A percentile compares a stretch with the other conserved stretches of the same genome.
Conservation (phyloP, 1,140 invertebrate genomes). For the Scaptodrosophila lebanonensis region DNA sequence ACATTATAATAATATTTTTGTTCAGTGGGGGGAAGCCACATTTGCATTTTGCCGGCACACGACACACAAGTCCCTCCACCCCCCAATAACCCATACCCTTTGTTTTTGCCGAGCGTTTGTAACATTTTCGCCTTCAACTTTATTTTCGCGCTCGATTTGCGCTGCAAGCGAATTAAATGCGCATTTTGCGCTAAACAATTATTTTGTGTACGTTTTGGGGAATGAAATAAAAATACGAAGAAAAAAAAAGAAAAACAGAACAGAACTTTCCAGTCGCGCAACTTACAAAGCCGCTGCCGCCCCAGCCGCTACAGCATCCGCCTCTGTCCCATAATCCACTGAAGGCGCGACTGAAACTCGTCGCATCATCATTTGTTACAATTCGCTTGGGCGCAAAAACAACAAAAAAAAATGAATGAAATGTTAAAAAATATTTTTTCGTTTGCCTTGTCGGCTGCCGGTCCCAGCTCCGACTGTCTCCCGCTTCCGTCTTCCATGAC, state of each 20-base stretch:
- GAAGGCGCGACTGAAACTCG: background rate
- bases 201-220: slow-evolving; percentile 16
- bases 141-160: slow-evolving; percentile 59
- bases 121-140: slow-evolving; percentile 8
- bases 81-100: background rate
- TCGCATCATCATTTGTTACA: slow-evolving; percentile 57
- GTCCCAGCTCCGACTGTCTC: slow-evolving; percentile 26
- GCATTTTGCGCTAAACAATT: slow-evolving; percentile 70
- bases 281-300: slow-evolving; percentile 11
- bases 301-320: background rate
- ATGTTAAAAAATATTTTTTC: slow-evolving; percentile 11
- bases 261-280: slow-evolving; percentile 5
- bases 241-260: background rate
- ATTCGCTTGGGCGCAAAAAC: slow-evolving; percentile 37
- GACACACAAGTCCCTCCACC: slow-evolving; percentile 1
- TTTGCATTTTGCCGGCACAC: slow-evolving; percentile 64
- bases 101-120: slow-evolving; percentile 2
- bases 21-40: slow-evolving; percentile 30
- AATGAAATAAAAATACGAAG: slow-evolving; percentile 26
- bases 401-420: slow-evolving; percentile 9
- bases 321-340: no score
- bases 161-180: slow-evolving; percentile 61
- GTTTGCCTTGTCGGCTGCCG: slow-evolving; percentile 27
- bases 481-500: slow-evolving; percentile 15
- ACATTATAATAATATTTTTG: slow-evolving; percentile 72